Conservation (phyloP, 2,888 invertebrate species). For the Fragum whitleyi region DNA sequence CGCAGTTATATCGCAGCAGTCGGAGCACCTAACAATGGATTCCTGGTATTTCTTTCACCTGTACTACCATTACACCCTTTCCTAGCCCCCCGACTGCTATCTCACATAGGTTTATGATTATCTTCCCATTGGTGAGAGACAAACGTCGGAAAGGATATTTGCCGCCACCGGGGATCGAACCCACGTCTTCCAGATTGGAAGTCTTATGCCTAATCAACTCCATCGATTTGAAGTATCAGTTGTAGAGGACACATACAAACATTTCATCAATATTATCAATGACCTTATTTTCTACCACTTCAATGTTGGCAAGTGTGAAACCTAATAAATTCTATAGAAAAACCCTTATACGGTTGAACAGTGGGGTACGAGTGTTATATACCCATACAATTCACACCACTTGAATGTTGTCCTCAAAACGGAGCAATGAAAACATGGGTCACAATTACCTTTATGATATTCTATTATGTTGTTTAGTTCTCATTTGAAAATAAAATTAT, state of each 20-base stretch:
- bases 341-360: not conserved
- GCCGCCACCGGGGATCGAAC: too few relatives aligned
- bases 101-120: too few relatives aligned
- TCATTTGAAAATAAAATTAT: too few relatives aligned
- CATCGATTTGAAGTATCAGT: not conserved
- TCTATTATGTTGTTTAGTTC: not conserved
- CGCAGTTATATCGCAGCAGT: too few relatives aligned
- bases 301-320: constrained; percentile 6
- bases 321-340: not conserved
- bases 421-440: not conserved
- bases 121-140: too few relatives aligned
- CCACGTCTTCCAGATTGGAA: too few relatives aligned
- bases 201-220: too few relatives aligned
- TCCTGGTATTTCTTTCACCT: too few relatives aligned
- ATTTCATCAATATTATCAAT: constrained; percentile 23
- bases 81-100: too few relatives aligned
- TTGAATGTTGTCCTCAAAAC: not conserved
- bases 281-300: constrained; percentile 7
- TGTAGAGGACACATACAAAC: constrained; percentile 5
- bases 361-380: not conserved
- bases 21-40: too few relatives aligned
- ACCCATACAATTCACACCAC: not conserved
- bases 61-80: too few relatives aligned
- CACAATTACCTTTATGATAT: not conserved
- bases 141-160: too few relatives aligned